Evolutionary conservation across 2,888 invertebrate species (phyloP), one percentile per base, ranked within the genome.

Genomic region (Hofmannophila pseudospretella): DNA sequence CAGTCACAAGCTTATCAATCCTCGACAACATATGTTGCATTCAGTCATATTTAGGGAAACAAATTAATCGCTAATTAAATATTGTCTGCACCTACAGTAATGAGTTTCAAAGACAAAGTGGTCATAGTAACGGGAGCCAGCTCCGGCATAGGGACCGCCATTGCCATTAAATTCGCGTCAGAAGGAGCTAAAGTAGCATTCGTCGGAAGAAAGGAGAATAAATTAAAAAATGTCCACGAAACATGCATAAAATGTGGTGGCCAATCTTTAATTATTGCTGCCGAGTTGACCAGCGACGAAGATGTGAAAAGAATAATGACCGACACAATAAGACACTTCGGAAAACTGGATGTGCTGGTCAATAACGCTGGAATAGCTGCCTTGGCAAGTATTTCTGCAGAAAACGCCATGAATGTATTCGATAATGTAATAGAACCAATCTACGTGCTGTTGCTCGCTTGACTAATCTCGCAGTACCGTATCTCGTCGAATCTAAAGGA

Each of bases 101-200:
- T 43, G 42, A 39, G 37, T 35, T 39, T 39, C 22, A 8, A 61
- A 25, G 78, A 77, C n/a, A 88, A 88, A 70, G 80, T 88, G 2
- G 68, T 84, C 5, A 54, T 88, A n/a, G 71, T 88, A 16, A 88
- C 88, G 1, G 91, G 91, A 12, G 89, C 90, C 1, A 90, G 89
- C 56, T 90, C 90, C 7, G 91, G 92, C 1, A 92, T 92, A 39
- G 92, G 92, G 1, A 87, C 88, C 2, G 89, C 87, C 4, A 84
- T 90, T 0, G 90, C 91, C 1, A 43, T 88, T 0, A 79, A 88
- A 39, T 89, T 92, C 47, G 82, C 90, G 7, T 16, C 20, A 11
- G 38, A 41, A 39, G 48, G 49, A 4, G 58, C 57, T 4, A 32
- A 46, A 7, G 53, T 58, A 0, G 45, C 36, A 0, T 42, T 60